Evolutionary conservation across 2,797 vertebrate species (phyloP), one percentile per base, ranked within the genome.

Genomic region (Lepus oiostolus): DNA sequence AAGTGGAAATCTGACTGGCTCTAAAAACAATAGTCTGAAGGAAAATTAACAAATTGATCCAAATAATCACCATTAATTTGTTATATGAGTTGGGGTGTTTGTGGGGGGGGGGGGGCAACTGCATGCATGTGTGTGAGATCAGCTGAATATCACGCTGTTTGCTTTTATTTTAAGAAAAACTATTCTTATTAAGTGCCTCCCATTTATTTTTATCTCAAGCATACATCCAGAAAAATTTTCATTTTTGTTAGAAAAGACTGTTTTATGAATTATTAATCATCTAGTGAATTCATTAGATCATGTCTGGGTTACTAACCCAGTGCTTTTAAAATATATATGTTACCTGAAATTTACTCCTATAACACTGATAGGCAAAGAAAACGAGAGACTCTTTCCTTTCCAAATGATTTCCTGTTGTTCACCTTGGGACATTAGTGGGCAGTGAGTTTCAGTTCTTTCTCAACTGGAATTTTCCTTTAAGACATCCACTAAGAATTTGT

Each of bases 231-330:
- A 28, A 35, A 96, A 90, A 71, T 90, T 94, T 95, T 96, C 76
- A 62, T 70, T 94, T 91, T 93, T 95, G 19, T 93, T 81, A 74
- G 52, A 92, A 97, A 95, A 74, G 74, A 92, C 91, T 88, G 77
- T 91, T 97, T 97, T 97, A 98, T 96, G 76, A 98, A 98, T 98
- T 97, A 97, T 98, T 98, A 98, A 98, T 97, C 96, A 97, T 96
- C 98, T 98, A 97, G 96, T 94, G 96, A 97, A 97, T 96, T 97
- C 96, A 97, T 97, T 98, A 97, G 84, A 96, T 94, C 92, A 89
- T 97, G 86, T 96, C 95, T 97, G 72, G 91, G 92, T 98, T 95
- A 96, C 67, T 96, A 97, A 97, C 87, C 97, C 95, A 96, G 96
- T 97, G 97, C 90, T 98, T 98, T 98, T 97, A 97, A 98, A 98